Percentiles rank a stretch among this genome's conserved stretches.
Evolutionary conservation across 1,140 invertebrate species (phyloP).

Genomic region (Penaeus japonicus): DNA sequence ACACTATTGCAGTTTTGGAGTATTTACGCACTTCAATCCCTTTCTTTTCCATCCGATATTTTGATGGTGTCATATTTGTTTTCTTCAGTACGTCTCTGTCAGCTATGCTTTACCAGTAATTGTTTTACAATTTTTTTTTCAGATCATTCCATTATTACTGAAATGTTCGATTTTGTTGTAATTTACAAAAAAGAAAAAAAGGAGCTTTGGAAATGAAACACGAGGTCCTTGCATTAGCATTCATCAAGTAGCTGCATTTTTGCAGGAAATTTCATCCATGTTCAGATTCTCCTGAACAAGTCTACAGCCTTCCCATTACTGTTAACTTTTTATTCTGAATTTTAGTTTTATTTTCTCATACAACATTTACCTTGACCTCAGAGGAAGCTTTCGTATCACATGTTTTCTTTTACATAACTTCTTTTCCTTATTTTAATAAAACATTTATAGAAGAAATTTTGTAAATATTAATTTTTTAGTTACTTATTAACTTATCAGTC

Average conservation of each 20-base stretch:
- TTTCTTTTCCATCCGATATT: neutral
- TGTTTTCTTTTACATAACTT: conserved; percentile 16
- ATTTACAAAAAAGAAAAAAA: neutral
- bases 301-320: neutral
- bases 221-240: conserved; percentile 1
- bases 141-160: conserved; percentile 15
- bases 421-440: neutral
- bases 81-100: neutral
- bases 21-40: neutral
- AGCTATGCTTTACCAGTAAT: neutral
- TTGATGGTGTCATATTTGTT: neutral
- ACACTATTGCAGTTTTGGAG: too few species aligned
- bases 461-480: conserved; percentile 34
- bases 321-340: conserved; percentile 6
- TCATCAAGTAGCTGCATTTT: conserved; percentile 40
- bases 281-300: conserved; percentile 52
- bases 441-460: neutral
- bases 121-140: neutral
- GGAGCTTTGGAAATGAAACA: neutral
- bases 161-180: conserved; percentile 2
- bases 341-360: conserved; percentile 9
- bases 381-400: neutral
- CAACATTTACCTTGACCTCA: neutral
- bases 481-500: conserved; percentile 19
- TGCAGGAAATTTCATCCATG: conserved; percentile 27